These are phyloP conservation scores for Ophioninae sp. DNA, from an alignment of 2,888 invertebrate species.

Conservation along the genomic window DNA sequence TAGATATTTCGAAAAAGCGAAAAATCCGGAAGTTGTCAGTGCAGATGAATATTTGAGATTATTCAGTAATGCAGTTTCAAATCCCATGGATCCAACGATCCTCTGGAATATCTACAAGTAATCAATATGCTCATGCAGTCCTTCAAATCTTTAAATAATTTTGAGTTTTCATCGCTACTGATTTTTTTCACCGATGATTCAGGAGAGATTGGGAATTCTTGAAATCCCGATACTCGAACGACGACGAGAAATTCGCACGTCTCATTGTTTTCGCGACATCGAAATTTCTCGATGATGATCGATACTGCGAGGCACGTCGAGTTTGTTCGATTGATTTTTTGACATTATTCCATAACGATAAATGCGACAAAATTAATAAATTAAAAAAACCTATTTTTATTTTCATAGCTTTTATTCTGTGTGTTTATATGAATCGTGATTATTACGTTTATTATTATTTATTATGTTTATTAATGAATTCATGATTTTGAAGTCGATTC, in stretches of 20 bases:
- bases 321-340: background rate
- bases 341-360: background rate
- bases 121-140: background rate
- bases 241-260: constrained; percentile 26
- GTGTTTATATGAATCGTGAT: background rate
- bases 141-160: background rate
- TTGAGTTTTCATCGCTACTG: background rate
- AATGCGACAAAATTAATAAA: background rate
- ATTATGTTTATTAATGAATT: too few species aligned
- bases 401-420: background rate
- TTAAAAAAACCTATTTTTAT: background rate
- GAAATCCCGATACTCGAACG: constrained; percentile 23
- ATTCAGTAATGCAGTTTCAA: constrained; percentile 57
- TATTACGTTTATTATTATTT: too few species aligned
- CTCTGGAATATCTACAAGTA: constrained; percentile 65
- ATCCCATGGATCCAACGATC: constrained; percentile 55
- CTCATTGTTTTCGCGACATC: constrained; percentile 27
- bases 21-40: constrained; percentile 52
- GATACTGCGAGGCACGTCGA: constrained; percentile 13
- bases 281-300: background rate
- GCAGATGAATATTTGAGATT: constrained; percentile 59
- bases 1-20: constrained; percentile 60
- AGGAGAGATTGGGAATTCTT: constrained; percentile 38
- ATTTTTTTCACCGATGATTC: background rate
- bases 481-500: too few species aligned